Base-by-base conservation (phyloP, 1,140 invertebrate genomes). In the Calliphora vicina region DNA sequence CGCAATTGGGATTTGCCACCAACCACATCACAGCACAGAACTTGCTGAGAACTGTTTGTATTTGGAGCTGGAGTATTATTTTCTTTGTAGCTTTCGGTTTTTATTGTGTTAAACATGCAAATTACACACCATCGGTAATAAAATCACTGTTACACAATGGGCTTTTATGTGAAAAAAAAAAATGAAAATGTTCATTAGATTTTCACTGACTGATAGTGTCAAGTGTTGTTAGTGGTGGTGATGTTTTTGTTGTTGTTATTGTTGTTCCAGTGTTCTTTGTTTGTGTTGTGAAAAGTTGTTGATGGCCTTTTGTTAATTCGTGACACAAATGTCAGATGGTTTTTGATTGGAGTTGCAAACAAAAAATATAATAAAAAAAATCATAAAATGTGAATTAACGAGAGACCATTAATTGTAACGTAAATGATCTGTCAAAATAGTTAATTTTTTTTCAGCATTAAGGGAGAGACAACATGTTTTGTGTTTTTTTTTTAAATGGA, bases 271-370 rank as follows among this genome's bases (percentile, higher is more conserved):
- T 43, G 72, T 57, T 57, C 15, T 57, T 57, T n/a, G n/a, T 35
- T 35, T 67, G 17, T 67, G 9, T 43, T 78, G 23, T 78, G 20
- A 78, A 78, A 78, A 78, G 74, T 78, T 78, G 35, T 78, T 78
- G 74, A 78, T 78, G 74, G 74, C 43, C 35, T 78, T 78, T 78
- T 78, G 74, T 78, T 78, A 78, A 78, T 78, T 78, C 74, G 74
- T 78, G 74, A 78, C 74, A 78, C 74, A 78, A 78, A 78, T 78
- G 74, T 78, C 74, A 78, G 35, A 78, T 78, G 74, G 35, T 25
- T 43, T 42, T 78, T 67, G 61, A 67, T 67, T 67, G 61, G 20
- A 67, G 45, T 23, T 67, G 61, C 61, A 67, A 17, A 67, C 20
- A 67, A 23, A 67, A 57, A 50, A 50, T 5, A 50, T 2, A 50